Base-by-base conservation (phyloP, 1,140 invertebrate species). In the Drosophila repletoides region DNA sequence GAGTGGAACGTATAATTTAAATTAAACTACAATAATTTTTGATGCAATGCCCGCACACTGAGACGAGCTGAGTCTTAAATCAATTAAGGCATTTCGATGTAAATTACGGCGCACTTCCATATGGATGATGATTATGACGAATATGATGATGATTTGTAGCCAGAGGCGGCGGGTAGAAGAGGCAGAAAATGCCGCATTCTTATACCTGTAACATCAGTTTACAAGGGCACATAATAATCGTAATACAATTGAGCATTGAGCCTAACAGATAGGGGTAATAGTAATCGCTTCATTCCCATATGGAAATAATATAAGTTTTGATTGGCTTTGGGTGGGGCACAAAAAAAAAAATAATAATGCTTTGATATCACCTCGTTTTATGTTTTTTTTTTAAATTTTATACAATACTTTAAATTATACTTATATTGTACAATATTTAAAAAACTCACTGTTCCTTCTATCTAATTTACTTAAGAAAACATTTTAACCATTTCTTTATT, bases 11-110 rank as follows among this genome's bases (percentile, higher is more conserved):
- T 79, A 71, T 72, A 86, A 86, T 84, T 84, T 84, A 84, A 86
- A 84, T 86, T 67, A 84, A 84, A 79, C 80, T 79, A 79, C 74
- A 52, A 84, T 75, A 58, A 72, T 74, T 75, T 72, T 60, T 59
- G 55, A 38, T 77, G 79, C 74, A 79, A 61, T 61, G 66, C 60
- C 34, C 56, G 29, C 59, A 61, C 49, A 53, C 7, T 12, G 28
- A 14, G 33, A 14, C 6, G 22, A 7, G 19, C 36, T 58, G 14
- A 61, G 46, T 29, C 28, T 51, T 33, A 43, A 79, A 84, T 84
- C 79, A 84, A 84, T 84, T 84, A 84, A 86, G 56, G 66, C 80
- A 79, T 77, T 74, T 83, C 76, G 46, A 64, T 77, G 79, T 83
- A 83, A 83, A 84, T 84, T 83, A 65, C 69, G 74, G 55, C 77